Evolutionary conservation across 2,113 vertebrate species (phyloP).

Genomic region (Anolis sagrei): DNA sequence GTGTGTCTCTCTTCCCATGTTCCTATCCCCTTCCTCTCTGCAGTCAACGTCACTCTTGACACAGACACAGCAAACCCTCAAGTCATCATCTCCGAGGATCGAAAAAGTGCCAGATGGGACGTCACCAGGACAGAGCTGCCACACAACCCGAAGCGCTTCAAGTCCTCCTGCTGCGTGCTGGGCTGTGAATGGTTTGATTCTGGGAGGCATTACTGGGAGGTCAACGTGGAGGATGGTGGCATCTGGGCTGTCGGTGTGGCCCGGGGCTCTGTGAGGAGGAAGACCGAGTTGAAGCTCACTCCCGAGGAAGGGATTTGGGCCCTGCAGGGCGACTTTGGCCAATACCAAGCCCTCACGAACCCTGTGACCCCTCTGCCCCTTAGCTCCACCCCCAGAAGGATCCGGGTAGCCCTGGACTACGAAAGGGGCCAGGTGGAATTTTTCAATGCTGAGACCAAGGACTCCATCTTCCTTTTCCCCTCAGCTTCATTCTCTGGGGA

Average conservation of each 20-base stretch:
- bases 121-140: conserved; percentile 39
- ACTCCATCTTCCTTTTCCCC: conserved; percentile 81
- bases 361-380: conserved; percentile 68
- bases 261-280: conserved; percentile 76
- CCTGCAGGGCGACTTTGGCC: conserved; percentile 72
- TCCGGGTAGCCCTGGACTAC: conserved; percentile 83
- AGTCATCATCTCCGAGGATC: conserved; percentile 76
- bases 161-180: conserved; percentile 76
- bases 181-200: conserved; percentile 68
- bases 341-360: conserved; percentile 72
- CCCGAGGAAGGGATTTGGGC: conserved; percentile 82
- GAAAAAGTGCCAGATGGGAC: conserved; percentile 69
- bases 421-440: conserved; percentile 82
- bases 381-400: conserved; percentile 72
- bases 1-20: not conserved
- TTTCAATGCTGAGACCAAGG: conserved; percentile 72
- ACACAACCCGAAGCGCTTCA: conserved; percentile 71
- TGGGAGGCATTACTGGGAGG: conserved; percentile 80
- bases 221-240: conserved; percentile 78
- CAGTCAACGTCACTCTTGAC: conserved; percentile 72
- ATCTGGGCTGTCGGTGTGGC: conserved; percentile 81
- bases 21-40: not conserved
- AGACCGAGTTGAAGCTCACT: conserved; percentile 76
- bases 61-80: conserved; percentile 75
- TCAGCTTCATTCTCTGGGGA: conserved; percentile 77